These are phyloP conservation scores for Periphyllus acericola DNA, from an alignment of 2,888 invertebrate species.

Conservation along the genomic window DNA sequence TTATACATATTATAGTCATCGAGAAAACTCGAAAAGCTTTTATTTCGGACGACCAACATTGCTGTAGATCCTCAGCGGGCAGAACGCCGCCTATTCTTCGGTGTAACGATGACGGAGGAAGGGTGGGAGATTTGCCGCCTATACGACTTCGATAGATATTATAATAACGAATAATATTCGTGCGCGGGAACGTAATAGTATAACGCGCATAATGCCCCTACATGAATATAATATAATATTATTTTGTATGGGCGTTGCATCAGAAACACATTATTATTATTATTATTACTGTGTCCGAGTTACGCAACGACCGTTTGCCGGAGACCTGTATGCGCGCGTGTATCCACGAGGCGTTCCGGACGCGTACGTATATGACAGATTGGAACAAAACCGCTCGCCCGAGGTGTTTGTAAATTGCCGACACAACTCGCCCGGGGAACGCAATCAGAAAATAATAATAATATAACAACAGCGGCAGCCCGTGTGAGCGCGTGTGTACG, in stretches of 20 bases:
- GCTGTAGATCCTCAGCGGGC: too few relatives aligned
- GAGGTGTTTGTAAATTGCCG: conserved; percentile 10
- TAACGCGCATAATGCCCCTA: background rate
- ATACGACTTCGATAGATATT: too few relatives aligned
- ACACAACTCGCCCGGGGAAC: background rate
- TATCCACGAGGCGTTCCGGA: background rate
- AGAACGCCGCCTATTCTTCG: too few relatives aligned
- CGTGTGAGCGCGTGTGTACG: too few relatives aligned
- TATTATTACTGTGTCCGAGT: background rate
- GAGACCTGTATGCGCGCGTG: background rate
- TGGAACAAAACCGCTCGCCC: conserved; percentile 37
- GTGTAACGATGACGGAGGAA: too few relatives aligned
- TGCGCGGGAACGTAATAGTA: background rate
- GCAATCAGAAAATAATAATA: background rate
- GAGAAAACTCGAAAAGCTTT: too few relatives aligned
- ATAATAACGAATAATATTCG: too few relatives aligned
- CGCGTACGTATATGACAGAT: conserved; percentile 11
- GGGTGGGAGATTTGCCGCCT: too few relatives aligned
- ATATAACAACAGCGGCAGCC: background rate
- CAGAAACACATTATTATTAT: background rate
- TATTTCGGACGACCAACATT: too few relatives aligned
- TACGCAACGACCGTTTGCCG: conserved; percentile 3
- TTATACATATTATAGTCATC: too few relatives aligned
- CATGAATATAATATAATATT: background rate
- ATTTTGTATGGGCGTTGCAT: conserved; percentile 1